phyloP scores from a whole-genome alignment of 2,113 vertebrate species.

The Phylloscopus whistleri region DNA sequence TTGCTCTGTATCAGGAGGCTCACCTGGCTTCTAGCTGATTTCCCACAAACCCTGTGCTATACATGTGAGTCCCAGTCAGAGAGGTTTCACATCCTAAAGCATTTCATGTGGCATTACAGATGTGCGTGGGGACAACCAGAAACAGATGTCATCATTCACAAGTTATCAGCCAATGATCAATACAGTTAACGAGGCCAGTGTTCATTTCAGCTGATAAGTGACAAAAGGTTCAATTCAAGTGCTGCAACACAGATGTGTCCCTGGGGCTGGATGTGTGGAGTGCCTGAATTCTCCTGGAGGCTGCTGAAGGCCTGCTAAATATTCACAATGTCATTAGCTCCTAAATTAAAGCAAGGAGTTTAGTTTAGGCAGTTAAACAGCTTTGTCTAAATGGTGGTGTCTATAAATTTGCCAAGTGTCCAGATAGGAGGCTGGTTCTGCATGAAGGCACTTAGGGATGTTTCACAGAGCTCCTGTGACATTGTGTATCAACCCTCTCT shows the following conservation, averaged over 20 bases:
- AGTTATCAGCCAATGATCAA: not conserved
- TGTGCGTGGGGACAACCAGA: not conserved
- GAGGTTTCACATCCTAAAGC: not conserved
- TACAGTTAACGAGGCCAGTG: not conserved
- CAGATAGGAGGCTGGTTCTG: not conserved
- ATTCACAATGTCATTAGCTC: not conserved
- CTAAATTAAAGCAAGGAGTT: not conserved
- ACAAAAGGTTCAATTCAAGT: not conserved
- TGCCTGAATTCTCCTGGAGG: not conserved
- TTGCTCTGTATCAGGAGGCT: not conserved
- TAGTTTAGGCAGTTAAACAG: not conserved
- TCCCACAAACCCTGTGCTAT: not conserved
- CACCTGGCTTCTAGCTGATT: not conserved
- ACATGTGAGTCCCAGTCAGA: not conserved
- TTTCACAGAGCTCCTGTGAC: not conserved
- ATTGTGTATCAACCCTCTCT: not conserved
- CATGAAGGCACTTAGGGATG: fast-evolving
- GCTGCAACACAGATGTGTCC: not conserved
- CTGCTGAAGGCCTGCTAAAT: not conserved
- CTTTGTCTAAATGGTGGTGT: not conserved
- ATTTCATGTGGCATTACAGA: not conserved
- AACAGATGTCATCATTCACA: not conserved
- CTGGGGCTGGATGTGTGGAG: not conserved
- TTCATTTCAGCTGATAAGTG: not conserved
- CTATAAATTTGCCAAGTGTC: not conserved